phyloP scores from a whole-genome alignment of 2,888 invertebrate genomes.

The Acanthopleura granulata region DNA sequence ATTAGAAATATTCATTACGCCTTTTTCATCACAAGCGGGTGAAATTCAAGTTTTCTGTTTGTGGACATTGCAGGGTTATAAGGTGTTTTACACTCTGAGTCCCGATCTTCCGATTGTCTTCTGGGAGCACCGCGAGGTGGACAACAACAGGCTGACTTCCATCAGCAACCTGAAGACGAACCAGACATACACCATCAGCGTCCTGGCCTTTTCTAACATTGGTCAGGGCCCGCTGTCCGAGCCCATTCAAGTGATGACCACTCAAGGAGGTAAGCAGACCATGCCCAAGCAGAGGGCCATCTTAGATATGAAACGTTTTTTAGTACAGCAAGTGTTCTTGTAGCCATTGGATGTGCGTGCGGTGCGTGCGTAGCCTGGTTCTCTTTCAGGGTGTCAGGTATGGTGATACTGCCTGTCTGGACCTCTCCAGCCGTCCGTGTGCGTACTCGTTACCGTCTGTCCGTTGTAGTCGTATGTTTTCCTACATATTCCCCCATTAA shows the following conservation, averaged over 20 bases:
- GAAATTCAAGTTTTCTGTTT: background rate
- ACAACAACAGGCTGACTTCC: slow-evolving; percentile 86
- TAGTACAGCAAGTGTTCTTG: slow-evolving; percentile 1
- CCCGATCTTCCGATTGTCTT: slow-evolving; percentile 87
- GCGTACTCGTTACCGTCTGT: background rate
- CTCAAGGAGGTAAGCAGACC: slow-evolving; percentile 78
- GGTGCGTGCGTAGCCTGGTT: slow-evolving; percentile 15
- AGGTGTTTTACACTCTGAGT: slow-evolving; percentile 95
- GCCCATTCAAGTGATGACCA: slow-evolving; percentile 98
- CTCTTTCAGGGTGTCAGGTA: slow-evolving; percentile 5
- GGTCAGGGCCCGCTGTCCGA: slow-evolving; percentile 95
- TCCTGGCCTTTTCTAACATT: slow-evolving; percentile 82
- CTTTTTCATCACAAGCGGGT: background rate
- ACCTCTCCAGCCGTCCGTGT: background rate
- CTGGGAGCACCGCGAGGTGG: slow-evolving; percentile 94
- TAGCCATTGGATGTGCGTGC: slow-evolving; percentile 21
- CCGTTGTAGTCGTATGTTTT: background rate
- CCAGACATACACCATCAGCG: slow-evolving; percentile 93
- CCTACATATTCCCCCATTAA: background rate
- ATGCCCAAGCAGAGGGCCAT: background rate
- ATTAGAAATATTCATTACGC: background rate
- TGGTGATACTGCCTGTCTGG: background rate
- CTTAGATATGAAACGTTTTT: background rate
- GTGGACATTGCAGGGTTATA: slow-evolving; percentile 84
- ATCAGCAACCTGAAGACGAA: slow-evolving; percentile 92